Conservation (phyloP, 2,888 invertebrate genomes). For the Horisme vitalbata region DNA sequence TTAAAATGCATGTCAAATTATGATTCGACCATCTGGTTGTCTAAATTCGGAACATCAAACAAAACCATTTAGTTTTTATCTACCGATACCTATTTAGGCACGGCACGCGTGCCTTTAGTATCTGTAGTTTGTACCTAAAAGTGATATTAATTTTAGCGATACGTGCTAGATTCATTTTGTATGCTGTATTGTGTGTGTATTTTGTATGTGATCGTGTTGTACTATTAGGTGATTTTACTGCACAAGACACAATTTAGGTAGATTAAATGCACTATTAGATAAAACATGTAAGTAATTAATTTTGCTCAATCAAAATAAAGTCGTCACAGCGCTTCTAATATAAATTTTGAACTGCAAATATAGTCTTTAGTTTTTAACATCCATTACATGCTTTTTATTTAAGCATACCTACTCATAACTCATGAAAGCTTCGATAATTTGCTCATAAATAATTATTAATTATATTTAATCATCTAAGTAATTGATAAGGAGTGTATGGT, state of each 20-base stretch:
- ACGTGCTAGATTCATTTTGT: conserved; percentile 72
- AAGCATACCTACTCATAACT: conserved; percentile 7
- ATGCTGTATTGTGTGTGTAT: conserved; percentile 40
- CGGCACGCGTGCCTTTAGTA: conserved; percentile 34
- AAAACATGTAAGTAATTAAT: conserved; percentile 44
- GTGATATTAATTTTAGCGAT: conserved; percentile 81
- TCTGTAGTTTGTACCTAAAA: conserved; percentile 63
- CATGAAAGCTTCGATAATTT: conserved; percentile 20
- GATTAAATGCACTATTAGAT: conserved; percentile 43
- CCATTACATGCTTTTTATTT: conserved; percentile 1
- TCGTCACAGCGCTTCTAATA: conserved; percentile 41
- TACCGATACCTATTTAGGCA: conserved; percentile 35
- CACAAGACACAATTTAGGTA: conserved; percentile 39
- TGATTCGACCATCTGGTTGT: conserved; percentile 37
- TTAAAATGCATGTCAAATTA: conserved; percentile 32
- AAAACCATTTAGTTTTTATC: conserved; percentile 40
- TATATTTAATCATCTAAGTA: not conserved
- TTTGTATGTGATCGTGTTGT: conserved; percentile 40
- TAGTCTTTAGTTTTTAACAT: conserved; percentile 1
- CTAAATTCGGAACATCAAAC: conserved; percentile 42
- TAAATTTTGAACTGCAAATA: conserved; percentile 1
- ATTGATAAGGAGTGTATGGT: conserved; percentile 14
- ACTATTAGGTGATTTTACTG: conserved; percentile 46
- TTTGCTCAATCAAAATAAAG: conserved; percentile 67
- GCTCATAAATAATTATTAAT: conserved; percentile 15